Evolutionary conservation across 2,113 vertebrate genomes (phyloP).

Genomic region (Plecotus auritus): DNA sequence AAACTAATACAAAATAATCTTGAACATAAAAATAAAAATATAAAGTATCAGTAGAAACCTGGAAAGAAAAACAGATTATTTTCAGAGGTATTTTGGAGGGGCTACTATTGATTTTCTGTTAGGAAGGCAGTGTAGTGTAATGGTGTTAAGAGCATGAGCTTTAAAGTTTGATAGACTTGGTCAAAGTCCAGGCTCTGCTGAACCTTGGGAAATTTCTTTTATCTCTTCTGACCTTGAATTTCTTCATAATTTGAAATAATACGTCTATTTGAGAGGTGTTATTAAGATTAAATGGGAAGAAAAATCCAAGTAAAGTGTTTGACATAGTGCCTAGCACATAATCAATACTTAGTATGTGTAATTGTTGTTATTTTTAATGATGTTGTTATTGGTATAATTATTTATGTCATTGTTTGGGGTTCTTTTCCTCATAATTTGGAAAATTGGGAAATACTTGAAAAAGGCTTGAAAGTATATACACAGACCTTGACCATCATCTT

Average conservation of each 20-base stretch:
- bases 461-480: neutral
- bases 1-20: neutral
- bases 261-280: neutral
- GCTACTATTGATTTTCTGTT: neutral
- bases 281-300: neutral
- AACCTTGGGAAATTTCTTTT: neutral
- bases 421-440: neutral
- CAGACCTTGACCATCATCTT: neutral
- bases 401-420: neutral
- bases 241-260: constrained; percentile 27
- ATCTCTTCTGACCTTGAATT: constrained; percentile 31
- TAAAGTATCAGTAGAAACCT: neutral
- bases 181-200: neutral
- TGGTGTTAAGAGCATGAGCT: neutral
- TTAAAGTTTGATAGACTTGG: neutral
- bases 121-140: neutral
- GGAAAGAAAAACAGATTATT: constrained; percentile 9
- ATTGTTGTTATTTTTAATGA: neutral
- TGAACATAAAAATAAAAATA: neutral
- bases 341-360: neutral
- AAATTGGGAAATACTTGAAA: constrained; percentile 19
- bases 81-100: constrained; percentile 36
- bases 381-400: neutral
- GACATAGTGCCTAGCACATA: neutral
- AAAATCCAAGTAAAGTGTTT: constrained; percentile 36